These are phyloP conservation scores for Aphidius gifuensis DNA, from an alignment of 1,140 invertebrate genomes.

Conservation along the genomic window DNA sequence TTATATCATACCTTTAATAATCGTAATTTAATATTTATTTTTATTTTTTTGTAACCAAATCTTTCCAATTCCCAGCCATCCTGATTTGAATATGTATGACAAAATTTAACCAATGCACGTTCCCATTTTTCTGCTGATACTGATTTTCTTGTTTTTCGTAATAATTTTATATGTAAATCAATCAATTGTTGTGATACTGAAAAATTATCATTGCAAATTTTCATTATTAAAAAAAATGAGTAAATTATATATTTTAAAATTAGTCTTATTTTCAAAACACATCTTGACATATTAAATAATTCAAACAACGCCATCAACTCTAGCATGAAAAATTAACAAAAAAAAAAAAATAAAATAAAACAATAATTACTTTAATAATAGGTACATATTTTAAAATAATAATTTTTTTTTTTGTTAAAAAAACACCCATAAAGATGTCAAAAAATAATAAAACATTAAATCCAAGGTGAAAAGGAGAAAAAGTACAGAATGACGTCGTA, in stretches of 20 bases:
- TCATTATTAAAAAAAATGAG: constrained; percentile 36
- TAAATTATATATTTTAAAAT: constrained; percentile 38
- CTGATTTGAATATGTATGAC: constrained; percentile 81
- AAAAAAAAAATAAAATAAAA: constrained; percentile 12
- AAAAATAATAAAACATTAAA: too few species aligned
- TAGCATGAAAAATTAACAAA: background rate
- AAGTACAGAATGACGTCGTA: too few species aligned
- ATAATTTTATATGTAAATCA: constrained; percentile 84
- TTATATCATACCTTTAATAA: constrained; percentile 73
- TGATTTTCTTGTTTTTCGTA: constrained; percentile 82
- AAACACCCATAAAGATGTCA: too few species aligned
- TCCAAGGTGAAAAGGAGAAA: too few species aligned
- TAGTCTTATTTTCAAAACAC: constrained; percentile 49
- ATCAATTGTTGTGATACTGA: constrained; percentile 75
- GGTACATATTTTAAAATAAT: too few species aligned
- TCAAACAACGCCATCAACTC: constrained; percentile 2
- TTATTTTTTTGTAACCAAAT: constrained; percentile 92
- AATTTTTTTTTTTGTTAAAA: too few species aligned
- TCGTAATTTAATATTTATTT: constrained; percentile 80
- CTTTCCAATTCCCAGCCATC: constrained; percentile 96
- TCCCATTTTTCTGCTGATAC: constrained; percentile 89
- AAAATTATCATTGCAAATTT: constrained; percentile 39
- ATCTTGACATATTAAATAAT: too few species aligned
- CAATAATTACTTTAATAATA: background rate
- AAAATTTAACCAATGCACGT: constrained; percentile 83